Base-by-base conservation (phyloP, 2,797 vertebrate species). In the Typhlichthys subterraneus region DNA sequence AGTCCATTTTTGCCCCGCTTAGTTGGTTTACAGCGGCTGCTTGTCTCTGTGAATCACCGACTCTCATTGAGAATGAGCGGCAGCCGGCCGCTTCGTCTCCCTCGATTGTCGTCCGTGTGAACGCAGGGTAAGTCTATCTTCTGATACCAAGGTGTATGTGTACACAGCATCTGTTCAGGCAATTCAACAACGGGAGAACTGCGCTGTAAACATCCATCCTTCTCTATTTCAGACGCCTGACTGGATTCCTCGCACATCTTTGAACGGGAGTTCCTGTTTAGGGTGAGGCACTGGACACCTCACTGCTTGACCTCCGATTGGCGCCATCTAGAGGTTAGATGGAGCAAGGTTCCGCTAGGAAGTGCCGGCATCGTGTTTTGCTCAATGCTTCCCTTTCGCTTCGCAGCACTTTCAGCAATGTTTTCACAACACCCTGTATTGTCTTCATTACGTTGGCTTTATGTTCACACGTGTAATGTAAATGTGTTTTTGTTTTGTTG, bases 161-260 rank as follows among this genome's bases (percentile, higher is more conserved):
- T 29, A 29, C 4, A 29, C 23, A 29, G 23, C 23, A 29, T 29
- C 23, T 29, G 23, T 29, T 29, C 23, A 29, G 23, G 23, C 23
- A 29, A 29, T 29, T 38, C 5, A 38, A 8, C 5, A 38, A 49
- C 15, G 42, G 65, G 65, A 72, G 65, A 45, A 17, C 46, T n/a
- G 12, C 60, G 13, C 66, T 38, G 29, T 63, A 73, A 29, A 29
- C 63, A 69, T 42, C 17, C 58, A 31, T 52, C 12, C 38, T 2
- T 47, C 15, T 63, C 51, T 51, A 5, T 70, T 51, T 15, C 57
- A 88, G 87, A 81, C 80, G 81, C 81, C 80, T 82, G 73, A 84
- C 45, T 38, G 58, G 51, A 68, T 55, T 60, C 72, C 59, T 77
- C 70, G n/a, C 55, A 17, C 17, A 1, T 12, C 53, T 57, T 2